phyloP scores from a whole-genome alignment of 2,797 vertebrate species.

The Takifugu ocellatus region DNA sequence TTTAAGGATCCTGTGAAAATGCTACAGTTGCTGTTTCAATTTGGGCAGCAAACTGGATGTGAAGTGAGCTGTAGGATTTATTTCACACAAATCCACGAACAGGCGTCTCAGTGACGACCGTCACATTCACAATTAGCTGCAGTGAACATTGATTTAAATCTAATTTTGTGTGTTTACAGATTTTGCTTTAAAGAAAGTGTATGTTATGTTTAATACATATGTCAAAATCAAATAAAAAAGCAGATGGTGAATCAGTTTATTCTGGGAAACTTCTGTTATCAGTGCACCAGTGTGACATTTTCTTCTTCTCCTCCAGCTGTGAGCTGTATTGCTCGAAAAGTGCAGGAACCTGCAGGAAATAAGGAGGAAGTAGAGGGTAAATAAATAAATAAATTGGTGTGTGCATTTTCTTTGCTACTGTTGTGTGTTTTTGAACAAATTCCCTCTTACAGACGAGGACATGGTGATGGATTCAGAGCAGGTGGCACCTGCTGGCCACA shows the following conservation, averaged over 20 bases:
- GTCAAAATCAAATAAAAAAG: neutral
- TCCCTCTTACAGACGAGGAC: constrained; percentile 77
- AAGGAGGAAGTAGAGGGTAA: constrained; percentile 76
- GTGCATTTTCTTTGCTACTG: neutral
- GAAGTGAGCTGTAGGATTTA: too few relatives aligned
- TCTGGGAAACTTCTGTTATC: too few relatives aligned
- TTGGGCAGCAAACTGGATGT: too few relatives aligned
- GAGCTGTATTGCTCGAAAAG: constrained; percentile 87
- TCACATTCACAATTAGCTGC: neutral
- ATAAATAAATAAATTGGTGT: constrained; percentile 15
- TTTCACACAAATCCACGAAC: too few relatives aligned
- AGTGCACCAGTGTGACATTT: neutral
- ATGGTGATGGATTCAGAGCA: constrained; percentile 86
- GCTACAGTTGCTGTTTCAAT: too few relatives aligned
- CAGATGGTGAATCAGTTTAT: too few relatives aligned
- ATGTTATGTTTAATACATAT: neutral
- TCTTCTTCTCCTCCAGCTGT: constrained; percentile 71
- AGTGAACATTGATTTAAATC: neutral
- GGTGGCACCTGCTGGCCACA: constrained; percentile 53
- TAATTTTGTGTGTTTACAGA: neutral
- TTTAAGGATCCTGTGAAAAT: constrained; percentile 23
- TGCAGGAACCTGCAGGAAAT: constrained; percentile 72
- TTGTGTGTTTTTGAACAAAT: constrained; percentile 8
- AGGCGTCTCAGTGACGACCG: too few relatives aligned
- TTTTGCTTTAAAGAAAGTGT: neutral